Evolutionary conservation across 1,140 invertebrate genomes (phyloP).

Genomic region (Leptinotarsa defecta): DNA sequence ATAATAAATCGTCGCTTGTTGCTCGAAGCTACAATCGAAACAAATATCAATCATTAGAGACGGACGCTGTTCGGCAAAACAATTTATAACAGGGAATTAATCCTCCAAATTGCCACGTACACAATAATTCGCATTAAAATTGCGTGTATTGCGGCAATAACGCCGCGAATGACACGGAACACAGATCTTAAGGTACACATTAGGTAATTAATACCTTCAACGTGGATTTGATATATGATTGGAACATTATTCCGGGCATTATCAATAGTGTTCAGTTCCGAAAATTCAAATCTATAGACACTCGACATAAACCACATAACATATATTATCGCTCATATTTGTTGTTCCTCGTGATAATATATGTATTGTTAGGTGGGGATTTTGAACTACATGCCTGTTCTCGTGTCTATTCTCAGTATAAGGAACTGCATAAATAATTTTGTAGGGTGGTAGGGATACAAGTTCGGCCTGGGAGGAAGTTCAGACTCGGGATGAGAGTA

Average conservation of each 20-base stretch:
- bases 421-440: too few species aligned
- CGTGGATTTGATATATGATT: not conserved
- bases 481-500: too few species aligned
- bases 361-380: not conserved
- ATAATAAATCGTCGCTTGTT: constrained; percentile 3
- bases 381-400: not conserved
- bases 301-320: not conserved
- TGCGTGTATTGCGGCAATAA: not conserved
- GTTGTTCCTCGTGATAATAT: not conserved
- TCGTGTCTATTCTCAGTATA: too few species aligned
- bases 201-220: constrained; percentile 6
- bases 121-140: constrained; percentile 3
- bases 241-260: not conserved
- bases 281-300: not conserved
- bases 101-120: constrained; percentile 2
- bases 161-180: not conserved
- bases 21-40: not conserved
- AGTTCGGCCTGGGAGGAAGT: too few species aligned
- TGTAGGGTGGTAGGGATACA: too few species aligned
- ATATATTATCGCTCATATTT: not conserved
- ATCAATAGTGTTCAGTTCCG: not conserved
- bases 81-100: constrained; percentile 4
- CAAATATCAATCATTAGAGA: not conserved
- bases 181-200: constrained; percentile 8
- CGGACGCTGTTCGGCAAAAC: not conserved